Evolutionary conservation across 2,113 vertebrate species (phyloP).

Genomic region (Cryptomyrus ogoouensis): DNA sequence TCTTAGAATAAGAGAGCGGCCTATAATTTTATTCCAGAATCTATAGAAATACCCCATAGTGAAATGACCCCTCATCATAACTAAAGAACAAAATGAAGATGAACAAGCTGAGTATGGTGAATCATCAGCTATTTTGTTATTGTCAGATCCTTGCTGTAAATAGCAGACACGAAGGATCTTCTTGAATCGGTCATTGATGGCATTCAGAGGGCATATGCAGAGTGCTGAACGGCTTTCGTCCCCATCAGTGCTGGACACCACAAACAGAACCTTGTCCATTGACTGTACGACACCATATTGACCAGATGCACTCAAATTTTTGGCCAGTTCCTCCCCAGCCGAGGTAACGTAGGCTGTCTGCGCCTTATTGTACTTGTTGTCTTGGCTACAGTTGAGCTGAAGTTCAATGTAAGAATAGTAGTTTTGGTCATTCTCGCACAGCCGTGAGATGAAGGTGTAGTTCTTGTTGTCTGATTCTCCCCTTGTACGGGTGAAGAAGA

Average conservation of each 20-base stretch:
- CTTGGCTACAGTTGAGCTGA: conserved; percentile 71
- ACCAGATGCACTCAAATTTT: conserved; percentile 43
- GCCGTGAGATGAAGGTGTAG: conserved; percentile 76
- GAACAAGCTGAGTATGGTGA: conserved; percentile 68
- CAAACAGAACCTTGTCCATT: conserved; percentile 67
- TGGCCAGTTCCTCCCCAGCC: conserved; percentile 57
- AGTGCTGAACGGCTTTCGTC: conserved; percentile 62
- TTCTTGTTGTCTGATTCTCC: conserved; percentile 68
- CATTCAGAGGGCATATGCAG: conserved; percentile 75
- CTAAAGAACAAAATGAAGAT: conserved; percentile 2
- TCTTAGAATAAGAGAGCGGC: neutral
- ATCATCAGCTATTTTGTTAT: conserved; percentile 59
- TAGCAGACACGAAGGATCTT: conserved; percentile 74
- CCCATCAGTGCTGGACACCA: conserved; percentile 71
- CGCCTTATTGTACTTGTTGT: conserved; percentile 67
- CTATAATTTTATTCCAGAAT: neutral
- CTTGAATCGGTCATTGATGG: conserved; percentile 70
- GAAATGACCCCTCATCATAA: neutral
- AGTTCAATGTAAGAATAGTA: conserved; percentile 96
- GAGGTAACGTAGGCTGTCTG: conserved; percentile 69
- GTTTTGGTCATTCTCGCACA: conserved; percentile 74
- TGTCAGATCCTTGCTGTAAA: conserved; percentile 32
- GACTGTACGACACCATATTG: conserved; percentile 32
- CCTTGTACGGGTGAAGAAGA: conserved; percentile 79
- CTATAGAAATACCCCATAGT: neutral